Base-by-base conservation (phyloP, 2,113 vertebrate species). In the Elephantulus edwardii region DNA sequence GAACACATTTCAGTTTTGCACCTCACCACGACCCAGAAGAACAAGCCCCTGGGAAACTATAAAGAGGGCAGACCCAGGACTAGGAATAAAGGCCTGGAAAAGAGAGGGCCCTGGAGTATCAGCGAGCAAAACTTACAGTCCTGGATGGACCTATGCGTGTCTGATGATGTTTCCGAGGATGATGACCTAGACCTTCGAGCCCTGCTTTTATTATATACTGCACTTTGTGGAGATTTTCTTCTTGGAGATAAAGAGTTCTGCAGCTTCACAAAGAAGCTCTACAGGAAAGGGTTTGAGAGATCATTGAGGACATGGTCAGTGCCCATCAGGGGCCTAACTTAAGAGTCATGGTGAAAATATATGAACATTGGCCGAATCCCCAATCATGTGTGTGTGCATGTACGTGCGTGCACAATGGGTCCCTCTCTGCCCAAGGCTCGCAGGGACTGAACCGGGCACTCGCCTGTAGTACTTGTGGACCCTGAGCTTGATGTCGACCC, bases 401-500 rank as follows among this genome's bases (percentile, higher is more conserved):
- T n/a, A n/a, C n/a, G n/a, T n/a, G n/a, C n/a, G n/a, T n/a, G n/a
- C n/a, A n/a, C n/a, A 19, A 14, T 1, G 4, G 24, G n/a, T 22
- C 52, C 9, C 1, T 30, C n/a, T 33, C n/a, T 35, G 26, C 24
- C 75, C 54, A 22, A 77, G 64, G 70, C n/a, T 17, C 58, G 86
- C 46, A 28, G 7, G 42, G 9, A 52, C 11, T n/a, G 8, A 14
- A 1, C 8, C 17, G 52, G 9, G 2, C 4, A 12, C 0, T 14
- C 0, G 3, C 79, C 99, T 98, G 97, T 99, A 99, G 20, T 99
- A 98, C 95, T 99, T 99, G 97, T 98, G 98, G 82, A 99, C 75
- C 9, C 95, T 92, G 54, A 99, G 97, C 79, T 98, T 99, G 97
- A 99, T 98, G 46, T 99, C 99, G 0, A 98, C 93, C 50, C 94